These are phyloP conservation scores for Paramuricea clavata DNA, from an alignment of 92 coral and sea anemone genomes.

Conservation along the genomic window DNA sequence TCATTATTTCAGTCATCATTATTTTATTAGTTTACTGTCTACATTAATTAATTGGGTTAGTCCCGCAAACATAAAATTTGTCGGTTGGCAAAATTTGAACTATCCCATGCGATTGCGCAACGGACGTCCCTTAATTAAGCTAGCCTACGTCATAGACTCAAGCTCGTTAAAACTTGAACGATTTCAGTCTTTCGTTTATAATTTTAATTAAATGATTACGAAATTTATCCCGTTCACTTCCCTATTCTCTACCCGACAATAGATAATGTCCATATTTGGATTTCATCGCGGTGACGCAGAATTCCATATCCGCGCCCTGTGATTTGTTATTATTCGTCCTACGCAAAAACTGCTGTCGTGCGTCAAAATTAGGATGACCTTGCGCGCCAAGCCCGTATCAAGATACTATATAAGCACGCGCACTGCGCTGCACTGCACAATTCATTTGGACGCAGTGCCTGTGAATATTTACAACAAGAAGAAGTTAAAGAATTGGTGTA, in stretches of 20 bases:
- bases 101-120: too few species aligned
- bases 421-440: background rate
- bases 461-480: background rate
- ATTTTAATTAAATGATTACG: too few species aligned
- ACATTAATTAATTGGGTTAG: too few species aligned
- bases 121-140: too few species aligned
- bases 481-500: background rate
- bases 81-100: too few species aligned
- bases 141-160: too few species aligned
- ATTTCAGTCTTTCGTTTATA: too few species aligned
- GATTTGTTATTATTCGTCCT: background rate
- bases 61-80: too few species aligned
- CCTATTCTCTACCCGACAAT: background rate
- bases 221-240: background rate
- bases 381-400: background rate
- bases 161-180: too few species aligned
- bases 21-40: too few species aligned
- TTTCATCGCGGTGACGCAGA: background rate
- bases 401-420: background rate
- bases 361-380: background rate
- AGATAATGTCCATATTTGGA: background rate
- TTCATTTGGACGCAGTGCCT: background rate
- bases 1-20: too few species aligned
- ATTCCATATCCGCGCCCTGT: background rate
- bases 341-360: background rate